A percentile compares a stretch with the other conserved stretches of the same genome.
These are phyloP conservation scores for Alcedo atthis DNA, from an alignment of 2,797 vertebrate genomes.

Conservation along the genomic window DNA sequence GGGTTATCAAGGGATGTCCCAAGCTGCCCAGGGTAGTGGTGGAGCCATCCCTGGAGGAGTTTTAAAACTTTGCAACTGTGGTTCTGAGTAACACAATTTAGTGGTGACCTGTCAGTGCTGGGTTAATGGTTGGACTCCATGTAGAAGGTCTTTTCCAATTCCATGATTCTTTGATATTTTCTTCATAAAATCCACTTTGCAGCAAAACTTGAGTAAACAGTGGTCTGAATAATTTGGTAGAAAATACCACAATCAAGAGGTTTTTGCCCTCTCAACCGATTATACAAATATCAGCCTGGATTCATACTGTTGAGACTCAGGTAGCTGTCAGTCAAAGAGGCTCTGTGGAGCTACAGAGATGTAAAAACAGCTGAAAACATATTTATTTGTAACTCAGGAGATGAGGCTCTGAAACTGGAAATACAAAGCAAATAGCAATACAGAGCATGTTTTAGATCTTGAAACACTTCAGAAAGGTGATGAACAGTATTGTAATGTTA, in stretches of 20 bases:
- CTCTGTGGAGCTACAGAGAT: not conserved
- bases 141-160: not conserved
- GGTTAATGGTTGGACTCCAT: not conserved
- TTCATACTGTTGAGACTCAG: not conserved
- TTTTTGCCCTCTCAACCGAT: not conserved
- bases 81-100: too few relatives aligned
- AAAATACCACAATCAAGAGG: not conserved
- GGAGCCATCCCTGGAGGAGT: too few relatives aligned
- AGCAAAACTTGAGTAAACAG: not conserved
- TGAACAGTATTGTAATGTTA: not conserved
- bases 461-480: not conserved
- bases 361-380: not conserved
- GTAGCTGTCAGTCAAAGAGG: not conserved
- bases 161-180: not conserved
- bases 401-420: not conserved
- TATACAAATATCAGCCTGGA: not conserved
- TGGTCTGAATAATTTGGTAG: not conserved
- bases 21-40: too few relatives aligned
- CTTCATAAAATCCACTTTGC: not conserved
- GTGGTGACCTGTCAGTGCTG: too few relatives aligned
- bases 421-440: not conserved
- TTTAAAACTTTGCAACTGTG: too few relatives aligned
- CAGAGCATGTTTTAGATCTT: not conserved
- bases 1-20: too few relatives aligned
- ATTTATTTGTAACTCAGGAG: not conserved